Conservation (phyloP, 2,888 invertebrate genomes). For the Theodoxus fluviatilis region DNA sequence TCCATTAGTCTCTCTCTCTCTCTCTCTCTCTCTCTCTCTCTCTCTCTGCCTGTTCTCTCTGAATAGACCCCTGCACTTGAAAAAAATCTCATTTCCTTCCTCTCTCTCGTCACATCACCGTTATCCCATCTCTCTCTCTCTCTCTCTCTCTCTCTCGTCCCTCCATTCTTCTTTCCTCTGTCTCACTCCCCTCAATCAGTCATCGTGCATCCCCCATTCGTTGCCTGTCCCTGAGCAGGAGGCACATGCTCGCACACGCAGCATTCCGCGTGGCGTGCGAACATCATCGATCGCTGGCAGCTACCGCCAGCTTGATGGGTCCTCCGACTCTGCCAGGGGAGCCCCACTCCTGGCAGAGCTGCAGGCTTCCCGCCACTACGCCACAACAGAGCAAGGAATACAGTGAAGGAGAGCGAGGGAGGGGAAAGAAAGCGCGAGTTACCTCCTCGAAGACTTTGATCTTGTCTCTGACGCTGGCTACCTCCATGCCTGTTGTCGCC, state of each 20-base stretch:
- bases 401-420: neutral
- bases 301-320: too few species aligned
- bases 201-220: too few species aligned
- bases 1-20: neutral
- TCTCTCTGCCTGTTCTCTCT: neutral
- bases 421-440: neutral
- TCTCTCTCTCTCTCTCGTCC: slow-evolving; percentile 5
- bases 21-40: neutral
- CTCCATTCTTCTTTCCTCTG: neutral
- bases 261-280: too few species aligned
- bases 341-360: too few species aligned
- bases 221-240: too few species aligned
- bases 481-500: slow-evolving; percentile 25
- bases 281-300: too few species aligned
- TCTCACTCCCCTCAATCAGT: slow-evolving; percentile 9
- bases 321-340: too few species aligned
- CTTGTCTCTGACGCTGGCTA: slow-evolving; percentile 31
- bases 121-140: neutral
- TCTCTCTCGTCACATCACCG: neutral
- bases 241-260: too few species aligned
- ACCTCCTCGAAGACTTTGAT: slow-evolving; percentile 35
- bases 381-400: too few species aligned
- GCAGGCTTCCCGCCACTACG: too few species aligned
- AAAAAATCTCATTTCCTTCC: neutral
- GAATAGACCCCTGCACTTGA: neutral